These are phyloP conservation scores for Macroglossus sobrinus DNA, from an alignment of 2,113 vertebrate genomes.

Conservation along the genomic window DNA sequence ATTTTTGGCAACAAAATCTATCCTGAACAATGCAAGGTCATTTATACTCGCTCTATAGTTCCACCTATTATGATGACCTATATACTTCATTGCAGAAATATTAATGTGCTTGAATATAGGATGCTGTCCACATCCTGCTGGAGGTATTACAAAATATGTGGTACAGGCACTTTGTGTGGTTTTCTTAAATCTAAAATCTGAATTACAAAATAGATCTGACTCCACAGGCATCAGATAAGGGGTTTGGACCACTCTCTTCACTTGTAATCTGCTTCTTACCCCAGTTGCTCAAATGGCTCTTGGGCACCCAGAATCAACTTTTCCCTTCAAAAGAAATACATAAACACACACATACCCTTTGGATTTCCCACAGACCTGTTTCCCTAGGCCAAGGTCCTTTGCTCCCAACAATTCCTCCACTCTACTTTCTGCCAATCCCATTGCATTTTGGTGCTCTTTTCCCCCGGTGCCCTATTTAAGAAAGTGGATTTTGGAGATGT, in stretches of 20 bases:
- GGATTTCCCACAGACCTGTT: background rate
- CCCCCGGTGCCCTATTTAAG: background rate
- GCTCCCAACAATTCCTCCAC: background rate
- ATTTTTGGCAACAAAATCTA: background rate
- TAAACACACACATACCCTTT: fast-evolving
- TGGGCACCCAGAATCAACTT: background rate
- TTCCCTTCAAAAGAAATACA: background rate
- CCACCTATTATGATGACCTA: background rate
- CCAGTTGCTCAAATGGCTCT: background rate
- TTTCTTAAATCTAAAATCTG: background rate
- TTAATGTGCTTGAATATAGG: background rate
- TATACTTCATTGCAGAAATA: background rate
- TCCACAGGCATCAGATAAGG: background rate
- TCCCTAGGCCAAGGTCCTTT: background rate
- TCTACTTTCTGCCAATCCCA: background rate
- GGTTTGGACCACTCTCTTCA: background rate
- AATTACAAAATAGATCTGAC: background rate
- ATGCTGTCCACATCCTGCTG: background rate
- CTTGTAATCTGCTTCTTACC: background rate
- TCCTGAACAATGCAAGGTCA: background rate
- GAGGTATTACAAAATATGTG: background rate
- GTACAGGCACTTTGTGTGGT: background rate
- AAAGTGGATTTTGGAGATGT: background rate
- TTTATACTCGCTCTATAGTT: background rate
- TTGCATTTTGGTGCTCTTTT: no score